These are phyloP conservation scores for Okamejei kenojei DNA, from an alignment of 2,797 vertebrate genomes.

Conservation along the genomic window DNA sequence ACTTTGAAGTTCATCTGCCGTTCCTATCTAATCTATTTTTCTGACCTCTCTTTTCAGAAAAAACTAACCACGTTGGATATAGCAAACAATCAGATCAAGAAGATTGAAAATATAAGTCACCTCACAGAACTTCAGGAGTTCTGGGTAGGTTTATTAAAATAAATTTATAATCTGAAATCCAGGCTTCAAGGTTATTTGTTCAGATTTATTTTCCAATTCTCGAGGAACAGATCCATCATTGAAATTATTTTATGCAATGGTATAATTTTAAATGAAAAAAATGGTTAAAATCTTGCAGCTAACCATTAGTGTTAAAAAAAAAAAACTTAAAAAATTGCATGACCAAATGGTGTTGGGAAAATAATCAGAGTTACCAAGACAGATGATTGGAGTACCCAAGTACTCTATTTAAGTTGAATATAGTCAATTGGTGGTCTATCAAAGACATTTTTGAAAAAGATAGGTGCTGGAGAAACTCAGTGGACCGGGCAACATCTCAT, in stretches of 20 bases:
- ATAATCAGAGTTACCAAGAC: background rate
- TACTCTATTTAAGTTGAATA: no score
- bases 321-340: background rate
- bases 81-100: conserved; percentile 90
- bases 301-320: background rate
- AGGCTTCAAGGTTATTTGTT: background rate
- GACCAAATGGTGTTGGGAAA: background rate
- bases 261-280: background rate
- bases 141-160: conserved; percentile 68
- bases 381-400: background rate
- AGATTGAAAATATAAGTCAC: conserved; percentile 93
- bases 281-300: background rate
- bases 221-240: background rate
- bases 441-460: background rate
- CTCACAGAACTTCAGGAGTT: conserved; percentile 93
- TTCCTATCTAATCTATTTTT: conserved; percentile 37
- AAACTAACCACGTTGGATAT: conserved; percentile 95
- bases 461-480: no score
- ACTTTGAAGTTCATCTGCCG: background rate
- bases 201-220: background rate
- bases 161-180: background rate
- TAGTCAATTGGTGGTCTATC: background rate
- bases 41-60: conserved; percentile 67
- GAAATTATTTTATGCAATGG: background rate
- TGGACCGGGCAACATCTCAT: no score